A percentile compares a stretch with the other conserved stretches of the same genome.
Evolutionary conservation across 2,113 vertebrate genomes (phyloP).

Genomic region (Myotis davidii): DNA sequence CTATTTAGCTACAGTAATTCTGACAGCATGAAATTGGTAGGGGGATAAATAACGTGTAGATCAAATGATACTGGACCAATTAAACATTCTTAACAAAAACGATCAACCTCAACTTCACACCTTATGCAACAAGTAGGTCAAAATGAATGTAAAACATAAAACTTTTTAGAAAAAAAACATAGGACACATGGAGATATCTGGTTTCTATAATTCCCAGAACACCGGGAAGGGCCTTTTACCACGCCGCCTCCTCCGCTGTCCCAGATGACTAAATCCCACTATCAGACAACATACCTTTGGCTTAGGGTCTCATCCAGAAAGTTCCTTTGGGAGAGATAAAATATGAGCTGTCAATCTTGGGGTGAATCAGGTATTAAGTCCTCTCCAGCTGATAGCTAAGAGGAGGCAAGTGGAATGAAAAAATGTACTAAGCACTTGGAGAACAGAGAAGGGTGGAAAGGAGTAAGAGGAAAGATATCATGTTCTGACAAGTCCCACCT

Average conservation of each 20-base stretch:
- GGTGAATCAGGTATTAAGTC: not conserved
- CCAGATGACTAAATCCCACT: constrained; percentile 54
- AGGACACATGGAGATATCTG: not conserved
- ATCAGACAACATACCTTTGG: constrained; percentile 31
- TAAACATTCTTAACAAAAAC: not conserved
- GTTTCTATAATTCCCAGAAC: not conserved
- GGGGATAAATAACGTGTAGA: not conserved
- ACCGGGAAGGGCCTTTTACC: not conserved
- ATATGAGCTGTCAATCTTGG: not conserved
- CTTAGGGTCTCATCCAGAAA: constrained; percentile 26
- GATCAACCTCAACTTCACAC: not conserved
- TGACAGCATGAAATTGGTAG: not conserved
- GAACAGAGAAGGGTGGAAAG: not conserved
- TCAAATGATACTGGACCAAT: not conserved
- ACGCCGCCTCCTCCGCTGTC: not conserved
- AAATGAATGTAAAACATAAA: not conserved
- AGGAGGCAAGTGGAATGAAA: not conserved
- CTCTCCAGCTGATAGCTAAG: not conserved
- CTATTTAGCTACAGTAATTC: not conserved
- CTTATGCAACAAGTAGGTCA: not conserved
- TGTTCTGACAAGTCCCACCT: not conserved
- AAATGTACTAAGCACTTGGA: not conserved
- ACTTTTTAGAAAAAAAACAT: not conserved
- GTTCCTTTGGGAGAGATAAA: constrained; percentile 43
- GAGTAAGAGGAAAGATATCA: not conserved